Evolutionary conservation across 2,797 vertebrate species (phyloP).

Genomic region (Phataginus tricuspis): DNA sequence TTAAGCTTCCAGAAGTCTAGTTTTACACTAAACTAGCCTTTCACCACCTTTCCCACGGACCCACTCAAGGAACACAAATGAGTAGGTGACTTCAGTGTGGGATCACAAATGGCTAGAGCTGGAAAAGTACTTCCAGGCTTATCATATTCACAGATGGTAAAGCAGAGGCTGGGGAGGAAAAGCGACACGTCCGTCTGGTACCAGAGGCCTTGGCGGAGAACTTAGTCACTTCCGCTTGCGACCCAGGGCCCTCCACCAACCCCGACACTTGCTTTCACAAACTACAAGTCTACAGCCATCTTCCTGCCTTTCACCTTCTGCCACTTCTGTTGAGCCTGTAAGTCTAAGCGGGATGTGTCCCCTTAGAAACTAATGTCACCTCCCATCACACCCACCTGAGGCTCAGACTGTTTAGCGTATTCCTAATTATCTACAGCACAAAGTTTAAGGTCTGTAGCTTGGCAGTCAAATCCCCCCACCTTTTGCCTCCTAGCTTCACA

Average conservation of each 20-base stretch:
- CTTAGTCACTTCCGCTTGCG: not conserved
- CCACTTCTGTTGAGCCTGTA: not conserved
- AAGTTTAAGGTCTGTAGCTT: not conserved
- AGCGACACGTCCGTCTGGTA: not conserved
- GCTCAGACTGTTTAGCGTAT: not conserved
- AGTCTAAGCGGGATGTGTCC: not conserved
- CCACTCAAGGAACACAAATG: not conserved
- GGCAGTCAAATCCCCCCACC: no score
- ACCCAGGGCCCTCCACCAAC: not conserved
- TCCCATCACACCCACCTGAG: not conserved
- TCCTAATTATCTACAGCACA: not conserved
- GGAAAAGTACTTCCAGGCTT: not conserved
- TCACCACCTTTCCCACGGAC: not conserved
- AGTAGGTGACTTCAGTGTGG: not conserved
- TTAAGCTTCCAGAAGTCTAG: slow-evolving; percentile 42
- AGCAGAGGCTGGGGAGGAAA: not conserved
- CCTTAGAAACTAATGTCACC: not conserved
- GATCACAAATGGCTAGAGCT: not conserved
- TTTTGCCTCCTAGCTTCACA: not conserved
- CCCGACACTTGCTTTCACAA: not conserved
- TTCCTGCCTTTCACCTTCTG: not conserved
- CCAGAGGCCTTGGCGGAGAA: not conserved
- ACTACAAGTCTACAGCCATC: not conserved
- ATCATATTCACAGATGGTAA: slow-evolving; percentile 15
- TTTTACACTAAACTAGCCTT: slow-evolving; percentile 4